These are phyloP conservation scores for Procambarus virginalis DNA, from an alignment of 1,140 invertebrate species.

Conservation along the genomic window DNA sequence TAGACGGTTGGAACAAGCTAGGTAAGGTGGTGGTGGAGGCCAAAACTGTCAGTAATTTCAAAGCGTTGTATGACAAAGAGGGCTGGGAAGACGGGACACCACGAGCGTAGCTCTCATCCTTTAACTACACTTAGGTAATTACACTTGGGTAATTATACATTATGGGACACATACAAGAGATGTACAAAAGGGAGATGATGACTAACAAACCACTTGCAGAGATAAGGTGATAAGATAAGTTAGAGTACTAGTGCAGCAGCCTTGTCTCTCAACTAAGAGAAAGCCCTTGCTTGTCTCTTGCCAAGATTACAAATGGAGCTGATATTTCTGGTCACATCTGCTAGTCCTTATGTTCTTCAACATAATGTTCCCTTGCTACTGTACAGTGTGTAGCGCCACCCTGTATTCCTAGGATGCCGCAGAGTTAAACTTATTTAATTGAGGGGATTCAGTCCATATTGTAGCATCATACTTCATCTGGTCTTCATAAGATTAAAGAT, in stretches of 20 bases:
- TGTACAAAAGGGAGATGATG: slow-evolving; percentile 1
- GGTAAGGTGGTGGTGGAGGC: too few species aligned
- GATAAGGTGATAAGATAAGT: neutral
- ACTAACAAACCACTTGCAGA: neutral
- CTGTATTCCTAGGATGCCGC: neutral
- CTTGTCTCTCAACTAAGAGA: slow-evolving; percentile 2
- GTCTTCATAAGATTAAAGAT: neutral
- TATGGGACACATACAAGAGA: neutral
- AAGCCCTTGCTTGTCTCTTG: neutral
- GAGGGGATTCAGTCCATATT: neutral
- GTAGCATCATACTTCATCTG: neutral
- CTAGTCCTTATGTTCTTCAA: neutral
- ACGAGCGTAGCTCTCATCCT: too few species aligned
- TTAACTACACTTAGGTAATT: too few species aligned
- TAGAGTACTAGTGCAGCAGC: neutral
- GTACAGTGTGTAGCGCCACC: neutral
- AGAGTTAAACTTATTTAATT: neutral
- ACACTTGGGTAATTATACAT: neutral
- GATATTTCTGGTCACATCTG: neutral
- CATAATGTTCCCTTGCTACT: neutral
- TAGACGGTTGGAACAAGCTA: too few species aligned
- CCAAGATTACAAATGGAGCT: neutral
- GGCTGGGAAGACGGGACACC: too few species aligned
- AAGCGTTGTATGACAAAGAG: too few species aligned
- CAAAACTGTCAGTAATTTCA: too few species aligned